A percentile compares a stretch with the other conserved stretches of the same genome.
These are phyloP conservation scores for Papilio aristodemus DNA, from an alignment of 1,140 invertebrate genomes.

Conservation along the genomic window DNA sequence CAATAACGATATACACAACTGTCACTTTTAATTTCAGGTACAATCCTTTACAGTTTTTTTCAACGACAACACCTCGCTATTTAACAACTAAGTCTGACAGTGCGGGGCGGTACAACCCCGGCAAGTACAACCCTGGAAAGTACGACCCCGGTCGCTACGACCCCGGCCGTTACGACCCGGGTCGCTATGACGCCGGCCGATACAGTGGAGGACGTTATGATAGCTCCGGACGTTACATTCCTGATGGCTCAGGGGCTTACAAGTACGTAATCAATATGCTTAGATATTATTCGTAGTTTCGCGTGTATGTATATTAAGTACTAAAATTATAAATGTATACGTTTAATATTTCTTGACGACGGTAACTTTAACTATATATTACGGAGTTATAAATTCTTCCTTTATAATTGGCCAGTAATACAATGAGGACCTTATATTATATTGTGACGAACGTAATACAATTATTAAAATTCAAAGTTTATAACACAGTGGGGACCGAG, in stretches of 20 bases:
- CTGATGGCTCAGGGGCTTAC: conserved; percentile 62
- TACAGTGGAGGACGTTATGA: conserved; percentile 55
- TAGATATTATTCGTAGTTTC: no score
- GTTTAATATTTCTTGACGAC: no score
- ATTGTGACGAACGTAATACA: no score
- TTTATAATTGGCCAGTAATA: no score
- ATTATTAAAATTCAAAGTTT: no score
- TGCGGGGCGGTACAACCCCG: conserved; percentile 37
- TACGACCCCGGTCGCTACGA: conserved; percentile 58
- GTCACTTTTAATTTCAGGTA: conserved; percentile 38
- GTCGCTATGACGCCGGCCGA: conserved; percentile 35
- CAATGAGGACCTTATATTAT: no score
- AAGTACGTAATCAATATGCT: conserved; percentile 50
- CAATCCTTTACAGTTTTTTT: conserved; percentile 41
- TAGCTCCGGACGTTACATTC: conserved; percentile 62
- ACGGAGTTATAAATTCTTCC: no score
- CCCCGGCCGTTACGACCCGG: conserved; percentile 48
- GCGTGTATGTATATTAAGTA: neutral
- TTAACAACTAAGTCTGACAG: conserved; percentile 27
- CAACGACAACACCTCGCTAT: conserved; percentile 10
- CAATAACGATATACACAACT: no score
- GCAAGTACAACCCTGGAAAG: conserved; percentile 42
- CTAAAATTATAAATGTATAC: neutral
- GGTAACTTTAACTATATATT: no score
- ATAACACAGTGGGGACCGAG: conserved; percentile 64